phyloP scores from a whole-genome alignment of 2,888 invertebrate genomes.

The Xestia rhomboidea region DNA sequence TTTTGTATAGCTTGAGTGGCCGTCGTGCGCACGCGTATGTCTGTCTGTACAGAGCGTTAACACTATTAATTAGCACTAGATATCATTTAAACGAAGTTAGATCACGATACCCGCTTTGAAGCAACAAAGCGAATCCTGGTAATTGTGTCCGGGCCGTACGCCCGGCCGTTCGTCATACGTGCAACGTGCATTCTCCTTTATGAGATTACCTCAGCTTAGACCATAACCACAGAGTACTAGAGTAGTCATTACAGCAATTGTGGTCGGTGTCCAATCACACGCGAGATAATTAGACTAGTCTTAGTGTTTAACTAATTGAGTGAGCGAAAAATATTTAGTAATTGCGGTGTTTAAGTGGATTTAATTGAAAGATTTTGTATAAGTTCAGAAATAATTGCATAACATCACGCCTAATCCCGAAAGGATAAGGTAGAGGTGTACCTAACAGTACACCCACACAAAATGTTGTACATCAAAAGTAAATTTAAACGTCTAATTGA shows the following conservation, averaged over 20 bases:
- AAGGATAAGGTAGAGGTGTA: too few relatives aligned
- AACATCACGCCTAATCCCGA: too few relatives aligned
- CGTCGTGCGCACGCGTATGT: neutral
- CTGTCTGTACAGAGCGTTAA: neutral
- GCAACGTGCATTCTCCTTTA: slow-evolving; percentile 34
- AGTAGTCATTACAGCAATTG: slow-evolving; percentile 59
- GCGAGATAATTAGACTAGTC: slow-evolving; percentile 54
- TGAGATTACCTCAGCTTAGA: slow-evolving; percentile 51
- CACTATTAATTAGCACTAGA: slow-evolving; percentile 2
- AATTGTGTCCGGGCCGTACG: slow-evolving; percentile 9
- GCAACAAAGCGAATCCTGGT: slow-evolving; percentile 27
- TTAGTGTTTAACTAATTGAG: slow-evolving; percentile 41
- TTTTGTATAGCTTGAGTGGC: too few relatives aligned
- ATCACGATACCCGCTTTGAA: slow-evolving; percentile 7
- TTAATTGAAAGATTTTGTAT: neutral
- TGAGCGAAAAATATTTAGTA: slow-evolving; percentile 14
- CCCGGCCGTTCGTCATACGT: neutral
- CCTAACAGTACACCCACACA: too few relatives aligned
- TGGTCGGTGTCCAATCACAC: slow-evolving; percentile 56
- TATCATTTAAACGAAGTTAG: slow-evolving; percentile 34
- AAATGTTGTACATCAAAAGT: neutral
- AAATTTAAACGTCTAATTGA: neutral
- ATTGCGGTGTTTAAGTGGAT: neutral
- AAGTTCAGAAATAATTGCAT: neutral
- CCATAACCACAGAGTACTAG: slow-evolving; percentile 49